These are phyloP conservation scores for Yponomeuta plumbellus DNA, from an alignment of 2,888 invertebrate genomes.

Conservation along the genomic window DNA sequence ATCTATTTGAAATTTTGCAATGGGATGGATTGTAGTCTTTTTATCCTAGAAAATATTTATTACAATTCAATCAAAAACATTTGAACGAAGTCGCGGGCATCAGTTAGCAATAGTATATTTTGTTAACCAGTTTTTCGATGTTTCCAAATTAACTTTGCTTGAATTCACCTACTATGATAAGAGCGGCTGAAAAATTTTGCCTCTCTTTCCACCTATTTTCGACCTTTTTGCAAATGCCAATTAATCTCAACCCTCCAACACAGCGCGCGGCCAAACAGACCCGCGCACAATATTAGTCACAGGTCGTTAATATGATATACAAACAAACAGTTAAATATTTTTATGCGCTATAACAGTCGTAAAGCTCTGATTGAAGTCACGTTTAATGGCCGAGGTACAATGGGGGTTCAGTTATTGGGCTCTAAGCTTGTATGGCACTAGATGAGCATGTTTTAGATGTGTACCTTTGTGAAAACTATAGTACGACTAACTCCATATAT, in stretches of 20 bases:
- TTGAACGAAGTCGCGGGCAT: no score
- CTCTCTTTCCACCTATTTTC: not conserved
- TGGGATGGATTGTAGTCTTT: no score
- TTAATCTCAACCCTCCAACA: not conserved
- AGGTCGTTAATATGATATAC: slow-evolving; percentile 65
- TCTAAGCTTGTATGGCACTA: slow-evolving; percentile 12
- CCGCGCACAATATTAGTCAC: slow-evolving; percentile 32
- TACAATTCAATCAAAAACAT: no score
- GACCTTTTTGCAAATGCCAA: not conserved
- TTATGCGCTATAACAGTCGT: slow-evolving; percentile 64
- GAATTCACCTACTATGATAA: no score
- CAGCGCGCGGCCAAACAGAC: slow-evolving; percentile 14
- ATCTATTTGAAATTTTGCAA: no score
- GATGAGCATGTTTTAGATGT: not conserved
- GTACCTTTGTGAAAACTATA: not conserved
- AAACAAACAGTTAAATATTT: slow-evolving; percentile 75
- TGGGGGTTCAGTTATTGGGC: slow-evolving; percentile 22
- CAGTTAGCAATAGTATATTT: no score
- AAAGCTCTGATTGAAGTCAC: slow-evolving; percentile 67
- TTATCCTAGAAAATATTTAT: no score
- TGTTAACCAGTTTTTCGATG: no score
- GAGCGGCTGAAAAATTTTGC: no score
- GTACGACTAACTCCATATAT: no score
- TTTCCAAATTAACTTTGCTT: no score
- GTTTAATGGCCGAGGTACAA: slow-evolving; percentile 52